phyloP scores from a whole-genome alignment of 2,888 invertebrate species.

The Drosophila prostipennis region DNA sequence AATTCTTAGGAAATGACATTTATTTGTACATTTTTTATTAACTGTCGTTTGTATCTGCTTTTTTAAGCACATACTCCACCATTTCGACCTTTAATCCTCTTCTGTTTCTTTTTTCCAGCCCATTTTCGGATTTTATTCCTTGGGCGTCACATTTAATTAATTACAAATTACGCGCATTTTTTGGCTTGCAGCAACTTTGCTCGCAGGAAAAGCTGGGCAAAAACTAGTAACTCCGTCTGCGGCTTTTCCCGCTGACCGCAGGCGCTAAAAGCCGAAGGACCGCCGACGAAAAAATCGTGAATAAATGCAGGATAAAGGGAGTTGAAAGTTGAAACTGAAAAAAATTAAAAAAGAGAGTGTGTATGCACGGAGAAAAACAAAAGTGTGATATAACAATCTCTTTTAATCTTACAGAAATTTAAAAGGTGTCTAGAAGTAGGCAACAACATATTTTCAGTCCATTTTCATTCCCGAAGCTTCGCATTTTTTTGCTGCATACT shows the following conservation, averaged over 20 bases:
- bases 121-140: constrained; percentile 21
- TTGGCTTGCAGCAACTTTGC: constrained; percentile 34
- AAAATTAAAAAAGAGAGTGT: background rate
- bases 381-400: background rate
- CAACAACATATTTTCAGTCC: no score
- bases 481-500: no score
- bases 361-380: background rate
- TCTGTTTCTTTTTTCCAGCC: background rate
- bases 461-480: background rate
- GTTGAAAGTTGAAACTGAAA: constrained; percentile 15
- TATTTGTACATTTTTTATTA: no score
- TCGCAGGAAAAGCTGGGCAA: background rate
- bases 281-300: constrained; percentile 15
- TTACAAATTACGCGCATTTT: constrained; percentile 43
- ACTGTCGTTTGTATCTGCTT: no score
- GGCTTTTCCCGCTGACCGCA: constrained; percentile 55
- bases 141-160: constrained; percentile 49
- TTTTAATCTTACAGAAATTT: background rate
- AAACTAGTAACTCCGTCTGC: constrained; percentile 21
- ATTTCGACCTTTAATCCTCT: constrained; percentile 2
- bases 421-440: no score
- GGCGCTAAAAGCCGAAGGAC: constrained; percentile 69
- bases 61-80: no score
- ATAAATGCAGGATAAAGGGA: constrained; percentile 20
- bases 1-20: no score